Base-by-base conservation (phyloP, 2,888 invertebrate species). In the Plagiodera versicolora region DNA sequence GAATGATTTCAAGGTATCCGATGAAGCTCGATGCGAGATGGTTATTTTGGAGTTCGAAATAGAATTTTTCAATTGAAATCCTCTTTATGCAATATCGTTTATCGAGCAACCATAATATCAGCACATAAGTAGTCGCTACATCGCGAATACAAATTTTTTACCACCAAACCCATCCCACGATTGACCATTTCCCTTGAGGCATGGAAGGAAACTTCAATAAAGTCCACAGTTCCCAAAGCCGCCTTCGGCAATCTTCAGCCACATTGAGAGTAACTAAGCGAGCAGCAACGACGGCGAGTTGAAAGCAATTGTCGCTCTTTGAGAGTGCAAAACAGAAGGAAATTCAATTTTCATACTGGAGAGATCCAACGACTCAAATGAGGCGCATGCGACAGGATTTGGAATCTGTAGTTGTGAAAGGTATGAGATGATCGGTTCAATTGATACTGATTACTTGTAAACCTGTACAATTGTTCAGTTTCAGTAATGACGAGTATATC, bases 301-400 rank as follows among this genome's bases (percentile, higher is more conserved):
- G 56, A 62, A 62, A 62, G 62, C 58, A 62, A 58, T 62, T 58
- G 62, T 62, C 61, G 61, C 55, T 55, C 62, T 62, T 62, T 62
- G 58, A 58, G 56, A 58, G 52, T 58, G 58, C 50, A 52, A 48
- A 62, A 58, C 62, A 56, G 39, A 51, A 66, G 62, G 62, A 65
- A 69, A 69, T 67, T 67, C 64, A 67, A 69, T 67, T 69, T 67
- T 55, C 60, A 64, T 57, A 63, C 62, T 53, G 63, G 61, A 64
- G 60, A 66, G 62, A 65, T 62, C 61, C 64, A 58, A 61, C 60
- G 51, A 56, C 65, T 62, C 54, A 62, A 65, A 67, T 66, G 64
- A 66, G 66, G 65, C 67, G 64, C 64, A 60, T 67, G 39, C n/a
- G 18, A 35, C 19, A 18, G 10, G 32, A 6, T 11, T 32, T 32